phyloP scores from a whole-genome alignment of 2,113 vertebrate species.

The Myxocyprinus asiaticus region DNA sequence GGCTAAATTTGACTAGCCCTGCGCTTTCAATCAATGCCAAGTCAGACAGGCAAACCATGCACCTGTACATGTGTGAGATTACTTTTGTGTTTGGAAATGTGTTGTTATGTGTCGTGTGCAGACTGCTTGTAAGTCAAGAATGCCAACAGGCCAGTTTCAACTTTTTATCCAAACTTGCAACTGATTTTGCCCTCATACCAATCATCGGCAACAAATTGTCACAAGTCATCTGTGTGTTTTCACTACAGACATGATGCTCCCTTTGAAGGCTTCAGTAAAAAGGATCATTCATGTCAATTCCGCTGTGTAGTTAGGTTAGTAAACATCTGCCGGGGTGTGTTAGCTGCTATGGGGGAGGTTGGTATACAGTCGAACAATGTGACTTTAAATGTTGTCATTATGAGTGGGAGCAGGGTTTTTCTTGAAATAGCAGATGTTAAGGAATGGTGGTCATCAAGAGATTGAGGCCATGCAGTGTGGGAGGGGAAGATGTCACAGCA shows the following conservation, averaged over 20 bases:
- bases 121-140: not conserved
- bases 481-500: constrained; percentile 32
- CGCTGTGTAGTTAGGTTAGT: not conserved
- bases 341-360: not conserved
- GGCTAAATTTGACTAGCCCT: no score
- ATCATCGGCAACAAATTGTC: not conserved
- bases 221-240: constrained; percentile 14
- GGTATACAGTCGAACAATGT: not conserved
- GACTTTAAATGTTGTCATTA: not conserved
- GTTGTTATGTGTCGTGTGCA: not conserved
- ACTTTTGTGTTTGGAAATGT: not conserved
- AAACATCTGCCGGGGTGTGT: not conserved
- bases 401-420: not conserved
- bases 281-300: not conserved
- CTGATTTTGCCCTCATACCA: no score
- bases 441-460: constrained; percentile 11
- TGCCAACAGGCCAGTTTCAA: not conserved
- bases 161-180: not conserved
- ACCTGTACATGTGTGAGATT: not conserved
- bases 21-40: no score
- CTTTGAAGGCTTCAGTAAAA: not conserved
- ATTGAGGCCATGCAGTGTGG: constrained; percentile 16
- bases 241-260: not conserved
- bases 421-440: constrained; percentile 1
- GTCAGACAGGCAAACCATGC: not conserved